Base-by-base conservation (phyloP, 1,140 invertebrate genomes). In the Neodiprion pinetum region DNA sequence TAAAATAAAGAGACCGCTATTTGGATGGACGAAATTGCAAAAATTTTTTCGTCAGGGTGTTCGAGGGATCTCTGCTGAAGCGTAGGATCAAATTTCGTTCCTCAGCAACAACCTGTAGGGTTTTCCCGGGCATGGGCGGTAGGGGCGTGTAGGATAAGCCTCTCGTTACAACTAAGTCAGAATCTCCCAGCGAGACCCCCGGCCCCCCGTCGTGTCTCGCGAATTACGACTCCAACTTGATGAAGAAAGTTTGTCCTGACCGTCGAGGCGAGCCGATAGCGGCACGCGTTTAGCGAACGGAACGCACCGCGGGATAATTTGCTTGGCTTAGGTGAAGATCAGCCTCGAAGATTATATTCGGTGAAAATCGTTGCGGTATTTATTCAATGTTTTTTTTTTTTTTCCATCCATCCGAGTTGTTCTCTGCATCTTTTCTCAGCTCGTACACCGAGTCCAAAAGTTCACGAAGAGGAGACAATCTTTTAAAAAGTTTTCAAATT, bases 401-500 rank as follows among this genome's bases (percentile, higher is more conserved):
- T 3, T 40, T 5, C 5, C 28, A 40, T 40, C 28, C 28, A 40
- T 1, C 1, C 28, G 28, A 40, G 5, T 40, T 40, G 1, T 40
- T 40, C 28, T 40, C 28, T 40, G 28, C 28, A 40, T 40, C 28
- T 40, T 40, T 40, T 40, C 28, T 40, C 28, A 40, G 28, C 28
- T 40, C 2, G 28, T 40, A 40, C 5, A 1, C 1, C 28, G 28
- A 40, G 28, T 3, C 28, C 28, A 40, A 40, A 40, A 40, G 28
- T 40, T 40, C 28, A 40, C 28, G 28, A 40, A 40, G 28, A 17
- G n/a, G 53, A 61, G 53, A 61, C 53, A 61, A 61, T 61, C 53
- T 61, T 61, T 61, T 61, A 61, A 61, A 9, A 61, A 61, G 53
- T 61, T 61, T 61, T 61, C 28, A 61, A 61, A 61, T 61, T 61